phyloP scores from a whole-genome alignment of 1,140 invertebrate species.

The Drosophila setifemur region DNA sequence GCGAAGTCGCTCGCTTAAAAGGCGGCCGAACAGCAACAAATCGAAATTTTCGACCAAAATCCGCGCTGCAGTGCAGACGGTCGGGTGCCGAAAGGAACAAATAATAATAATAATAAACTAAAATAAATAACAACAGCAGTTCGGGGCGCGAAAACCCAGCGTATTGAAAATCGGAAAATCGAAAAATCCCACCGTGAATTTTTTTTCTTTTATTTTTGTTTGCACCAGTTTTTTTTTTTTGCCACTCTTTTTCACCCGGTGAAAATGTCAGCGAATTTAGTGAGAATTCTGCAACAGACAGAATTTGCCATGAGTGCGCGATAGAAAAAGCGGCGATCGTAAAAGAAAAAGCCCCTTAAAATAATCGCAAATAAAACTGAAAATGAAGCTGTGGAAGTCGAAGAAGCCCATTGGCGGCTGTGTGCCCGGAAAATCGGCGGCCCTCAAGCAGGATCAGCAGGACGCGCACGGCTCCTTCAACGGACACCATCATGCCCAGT shows the following conservation, averaged over 20 bases:
- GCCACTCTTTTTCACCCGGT: slow-evolving; percentile 5
- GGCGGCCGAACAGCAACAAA: too few relatives aligned
- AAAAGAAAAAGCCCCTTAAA: not conserved
- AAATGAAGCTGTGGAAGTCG: slow-evolving; percentile 80
- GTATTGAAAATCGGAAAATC: too few relatives aligned
- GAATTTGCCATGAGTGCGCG: slow-evolving; percentile 24
- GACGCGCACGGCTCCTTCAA: slow-evolving; percentile 21
- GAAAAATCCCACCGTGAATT: not conserved
- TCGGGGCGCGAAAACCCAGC: too few relatives aligned
- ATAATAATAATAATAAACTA: too few relatives aligned
- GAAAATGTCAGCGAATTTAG: slow-evolving; percentile 41
- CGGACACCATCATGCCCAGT: slow-evolving; percentile 28
- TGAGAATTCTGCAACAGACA: too few relatives aligned
- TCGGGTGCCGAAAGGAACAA: too few relatives aligned
- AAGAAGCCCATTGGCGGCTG: slow-evolving; percentile 78
- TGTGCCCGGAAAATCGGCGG: slow-evolving; percentile 71
- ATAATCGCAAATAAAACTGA: slow-evolving; percentile 2
- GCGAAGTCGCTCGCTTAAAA: too few relatives aligned
- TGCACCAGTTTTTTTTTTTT: slow-evolving; percentile 5
- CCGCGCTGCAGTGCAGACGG: too few relatives aligned
- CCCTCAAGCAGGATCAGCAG: slow-evolving; percentile 68
- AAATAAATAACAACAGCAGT: too few relatives aligned
- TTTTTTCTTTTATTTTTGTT: slow-evolving; percentile 13
- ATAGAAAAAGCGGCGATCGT: not conserved
- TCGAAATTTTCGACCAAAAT: too few relatives aligned